A percentile compares a stretch with the other conserved stretches of the same genome.
Evolutionary conservation across 2,113 vertebrate species (phyloP).

Genomic region (Hippocampus comes): DNA sequence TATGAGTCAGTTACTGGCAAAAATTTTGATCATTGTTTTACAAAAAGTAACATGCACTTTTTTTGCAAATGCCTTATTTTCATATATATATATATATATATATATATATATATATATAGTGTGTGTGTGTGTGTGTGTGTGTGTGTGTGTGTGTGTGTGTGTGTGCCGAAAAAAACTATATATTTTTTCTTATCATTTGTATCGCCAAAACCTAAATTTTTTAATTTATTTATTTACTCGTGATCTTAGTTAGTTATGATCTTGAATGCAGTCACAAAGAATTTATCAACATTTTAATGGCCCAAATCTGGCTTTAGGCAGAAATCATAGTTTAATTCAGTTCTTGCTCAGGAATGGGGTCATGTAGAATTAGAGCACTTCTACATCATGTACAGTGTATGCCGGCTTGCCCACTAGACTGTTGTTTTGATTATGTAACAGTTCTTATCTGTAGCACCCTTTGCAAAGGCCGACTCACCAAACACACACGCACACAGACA

Average conservation of each 20-base stretch:
- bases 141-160: too few relatives aligned
- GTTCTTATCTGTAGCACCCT: constrained; percentile 54
- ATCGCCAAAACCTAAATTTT: too few relatives aligned
- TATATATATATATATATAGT: too few relatives aligned
- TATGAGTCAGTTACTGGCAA: too few relatives aligned
- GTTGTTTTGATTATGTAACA: constrained; percentile 65
- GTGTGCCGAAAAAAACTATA: too few relatives aligned
- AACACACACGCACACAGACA: background rate
- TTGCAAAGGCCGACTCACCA: constrained; percentile 38
- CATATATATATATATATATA: too few relatives aligned
- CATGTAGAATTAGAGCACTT: constrained; percentile 48
- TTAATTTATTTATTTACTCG: too few relatives aligned
- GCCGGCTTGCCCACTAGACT: constrained; percentile 40
- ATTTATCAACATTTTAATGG: constrained; percentile 15
- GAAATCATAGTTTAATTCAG: constrained; percentile 15
- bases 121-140: too few relatives aligned
- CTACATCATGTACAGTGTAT: constrained; percentile 36
- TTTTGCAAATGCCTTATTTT: too few relatives aligned
- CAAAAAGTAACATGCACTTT: too few relatives aligned
- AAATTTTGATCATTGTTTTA: too few relatives aligned
- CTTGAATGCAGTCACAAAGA: constrained; percentile 10
- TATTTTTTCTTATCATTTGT: too few relatives aligned
- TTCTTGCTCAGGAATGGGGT: constrained; percentile 42
- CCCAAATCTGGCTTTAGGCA: constrained; percentile 7
- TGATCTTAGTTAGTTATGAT: background rate